phyloP scores from a whole-genome alignment of 2,113 vertebrate genomes.

The Dascyllus trimaculatus region DNA sequence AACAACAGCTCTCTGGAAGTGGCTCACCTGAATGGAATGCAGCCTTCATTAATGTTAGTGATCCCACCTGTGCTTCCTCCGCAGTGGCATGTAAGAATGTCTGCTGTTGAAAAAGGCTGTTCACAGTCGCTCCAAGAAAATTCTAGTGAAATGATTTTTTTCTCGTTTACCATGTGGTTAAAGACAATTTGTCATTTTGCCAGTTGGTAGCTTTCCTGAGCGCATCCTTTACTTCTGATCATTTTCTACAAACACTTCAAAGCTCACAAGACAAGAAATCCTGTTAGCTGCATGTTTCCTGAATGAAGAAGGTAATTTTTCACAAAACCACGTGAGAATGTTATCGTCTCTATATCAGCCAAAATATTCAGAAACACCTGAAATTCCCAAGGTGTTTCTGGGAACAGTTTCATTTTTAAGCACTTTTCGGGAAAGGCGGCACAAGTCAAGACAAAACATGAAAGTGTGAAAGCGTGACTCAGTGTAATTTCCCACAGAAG shows the following conservation, averaged over 20 bases:
- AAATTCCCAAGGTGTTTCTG: not conserved
- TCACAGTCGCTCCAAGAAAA: not conserved
- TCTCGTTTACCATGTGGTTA: not conserved
- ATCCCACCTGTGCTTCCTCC: slow-evolving; percentile 1
- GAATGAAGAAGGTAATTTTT: too few relatives aligned
- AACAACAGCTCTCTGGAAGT: not conserved
- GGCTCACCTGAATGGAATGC: slow-evolving; percentile 33
- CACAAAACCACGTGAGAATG: not conserved
- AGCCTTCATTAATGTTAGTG: not conserved
- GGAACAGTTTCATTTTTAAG: not conserved
- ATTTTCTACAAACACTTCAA: not conserved
- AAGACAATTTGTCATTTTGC: too few relatives aligned
- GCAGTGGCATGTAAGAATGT: not conserved
- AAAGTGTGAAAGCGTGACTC: not conserved
- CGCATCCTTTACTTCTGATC: not conserved
- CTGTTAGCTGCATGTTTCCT: too few relatives aligned
- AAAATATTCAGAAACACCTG: not conserved
- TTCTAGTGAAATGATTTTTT: not conserved
- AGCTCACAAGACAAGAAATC: too few relatives aligned
- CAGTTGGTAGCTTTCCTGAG: not conserved
- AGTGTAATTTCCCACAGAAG: not conserved
- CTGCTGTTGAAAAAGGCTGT: not conserved
- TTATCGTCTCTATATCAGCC: too few relatives aligned
- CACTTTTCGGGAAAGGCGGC: not conserved
- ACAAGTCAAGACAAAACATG: not conserved